Evolutionary conservation across 2,888 invertebrate genomes (phyloP).

Genomic region (Nowickia ferox): DNA sequence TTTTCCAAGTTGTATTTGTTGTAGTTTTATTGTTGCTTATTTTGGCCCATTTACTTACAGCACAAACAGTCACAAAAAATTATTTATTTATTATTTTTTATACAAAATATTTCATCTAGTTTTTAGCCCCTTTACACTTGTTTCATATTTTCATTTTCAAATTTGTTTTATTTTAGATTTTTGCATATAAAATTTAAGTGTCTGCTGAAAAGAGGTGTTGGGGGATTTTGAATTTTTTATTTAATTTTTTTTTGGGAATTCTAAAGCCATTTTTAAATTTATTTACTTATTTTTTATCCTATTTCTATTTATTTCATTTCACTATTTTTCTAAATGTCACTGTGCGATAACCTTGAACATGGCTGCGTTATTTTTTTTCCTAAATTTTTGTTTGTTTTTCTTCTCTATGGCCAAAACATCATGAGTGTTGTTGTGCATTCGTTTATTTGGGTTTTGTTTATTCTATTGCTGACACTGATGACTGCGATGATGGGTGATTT

Average conservation of each 20-base stretch:
- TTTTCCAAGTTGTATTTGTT: constrained; percentile 67
- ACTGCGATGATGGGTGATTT: constrained; percentile 46
- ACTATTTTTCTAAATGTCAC: constrained; percentile 38
- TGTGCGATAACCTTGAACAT: constrained; percentile 68
- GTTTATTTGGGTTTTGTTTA: constrained; percentile 43
- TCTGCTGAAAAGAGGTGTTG: background rate
- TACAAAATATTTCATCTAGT: constrained; percentile 64
- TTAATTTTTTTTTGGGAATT: constrained; percentile 30
- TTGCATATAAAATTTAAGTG: constrained; percentile 50
- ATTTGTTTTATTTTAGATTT: constrained; percentile 35
- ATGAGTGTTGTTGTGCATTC: background rate
- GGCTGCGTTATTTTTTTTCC: constrained; percentile 6
- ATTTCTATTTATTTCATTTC: constrained; percentile 38
- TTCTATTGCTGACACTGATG: constrained; percentile 34
- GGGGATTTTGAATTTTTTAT: background rate
- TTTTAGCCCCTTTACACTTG: constrained; percentile 57
- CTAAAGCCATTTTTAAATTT: constrained; percentile 7
- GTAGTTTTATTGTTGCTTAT: constrained; percentile 73
- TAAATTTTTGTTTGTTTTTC: background rate
- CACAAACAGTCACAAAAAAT: background rate
- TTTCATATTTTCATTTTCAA: constrained; percentile 39
- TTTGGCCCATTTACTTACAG: constrained; percentile 56
- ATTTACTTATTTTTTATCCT: constrained; percentile 46
- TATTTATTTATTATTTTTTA: constrained; percentile 24
- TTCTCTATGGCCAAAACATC: background rate